Evolutionary conservation across 2,113 vertebrate species (phyloP).

Genomic region (Melozone crissalis): DNA sequence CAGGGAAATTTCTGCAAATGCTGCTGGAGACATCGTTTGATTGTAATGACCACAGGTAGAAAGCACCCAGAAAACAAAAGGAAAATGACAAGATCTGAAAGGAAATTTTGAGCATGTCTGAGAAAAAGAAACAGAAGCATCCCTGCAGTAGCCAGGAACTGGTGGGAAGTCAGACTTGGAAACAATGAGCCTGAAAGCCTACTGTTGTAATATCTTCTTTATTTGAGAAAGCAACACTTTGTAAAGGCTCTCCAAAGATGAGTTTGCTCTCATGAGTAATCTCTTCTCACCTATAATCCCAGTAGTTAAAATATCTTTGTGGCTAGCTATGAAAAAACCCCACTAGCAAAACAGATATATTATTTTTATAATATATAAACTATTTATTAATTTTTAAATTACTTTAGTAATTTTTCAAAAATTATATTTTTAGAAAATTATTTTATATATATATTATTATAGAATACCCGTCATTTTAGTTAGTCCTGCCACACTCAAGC

Average conservation of each 20-base stretch:
- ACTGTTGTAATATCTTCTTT: background rate
- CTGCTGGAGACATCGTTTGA: background rate
- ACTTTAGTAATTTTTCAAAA: background rate
- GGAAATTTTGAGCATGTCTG: background rate
- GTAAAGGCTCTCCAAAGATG: background rate
- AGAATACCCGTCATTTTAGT: background rate
- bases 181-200: background rate
- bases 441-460: background rate
- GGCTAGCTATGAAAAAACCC: background rate
- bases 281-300: background rate
- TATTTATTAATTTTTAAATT: rapidly evolving
- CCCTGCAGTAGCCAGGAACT: background rate
- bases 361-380: background rate
- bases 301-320: background rate
- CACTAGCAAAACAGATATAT: background rate
- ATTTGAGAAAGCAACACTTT: background rate
- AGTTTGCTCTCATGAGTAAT: background rate
- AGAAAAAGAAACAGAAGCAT: background rate
- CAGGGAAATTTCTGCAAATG: background rate
- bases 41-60: background rate
- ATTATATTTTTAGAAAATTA: background rate
- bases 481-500: background rate
- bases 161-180: background rate
- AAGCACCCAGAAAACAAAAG: background rate
- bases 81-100: background rate